Conservation (phyloP, 2,888 invertebrate species). For the Brachyopa scutellaris region DNA sequence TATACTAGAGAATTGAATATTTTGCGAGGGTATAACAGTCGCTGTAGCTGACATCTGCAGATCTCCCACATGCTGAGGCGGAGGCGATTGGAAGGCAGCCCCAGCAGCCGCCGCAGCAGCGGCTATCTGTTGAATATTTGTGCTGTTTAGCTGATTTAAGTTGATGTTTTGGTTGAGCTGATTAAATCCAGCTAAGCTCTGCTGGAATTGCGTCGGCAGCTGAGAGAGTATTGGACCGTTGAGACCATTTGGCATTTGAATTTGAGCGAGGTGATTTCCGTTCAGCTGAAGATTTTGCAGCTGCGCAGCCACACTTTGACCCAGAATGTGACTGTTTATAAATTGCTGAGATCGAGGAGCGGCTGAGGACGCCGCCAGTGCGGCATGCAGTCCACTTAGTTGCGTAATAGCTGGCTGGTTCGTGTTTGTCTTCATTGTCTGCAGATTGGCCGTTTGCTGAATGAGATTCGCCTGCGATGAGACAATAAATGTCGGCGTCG, state of each 20-base stretch:
- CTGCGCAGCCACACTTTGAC: constrained; percentile 80
- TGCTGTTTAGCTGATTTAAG: constrained; percentile 80
- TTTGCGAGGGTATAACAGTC: constrained; percentile 73
- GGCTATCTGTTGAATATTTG: constrained; percentile 80
- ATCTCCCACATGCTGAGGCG: constrained; percentile 76
- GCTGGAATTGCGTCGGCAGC: constrained; percentile 81
- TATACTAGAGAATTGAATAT: constrained; percentile 74
- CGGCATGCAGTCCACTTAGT: constrained; percentile 80
- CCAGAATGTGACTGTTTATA: constrained; percentile 80
- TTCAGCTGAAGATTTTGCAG: constrained; percentile 81
- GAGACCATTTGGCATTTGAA: constrained; percentile 82
- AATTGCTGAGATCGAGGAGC: constrained; percentile 81
- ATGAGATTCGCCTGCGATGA: constrained; percentile 82
- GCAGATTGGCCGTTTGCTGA: constrained; percentile 80
- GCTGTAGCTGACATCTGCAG: constrained; percentile 74
- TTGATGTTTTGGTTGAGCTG: constrained; percentile 78
- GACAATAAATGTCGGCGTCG: constrained; percentile 83
- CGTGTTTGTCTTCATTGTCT: constrained; percentile 80
- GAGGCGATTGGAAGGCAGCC: constrained; percentile 79
- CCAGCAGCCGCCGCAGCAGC: constrained; percentile 78
- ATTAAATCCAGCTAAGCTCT: constrained; percentile 79
- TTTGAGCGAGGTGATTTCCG: constrained; percentile 80
- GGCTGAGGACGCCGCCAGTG: constrained; percentile 76
- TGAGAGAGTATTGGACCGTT: constrained; percentile 80
- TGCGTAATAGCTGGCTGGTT: constrained; percentile 77